Evolutionary conservation across 2,888 invertebrate species (phyloP).

Genomic region (Chironomus riparius): DNA sequence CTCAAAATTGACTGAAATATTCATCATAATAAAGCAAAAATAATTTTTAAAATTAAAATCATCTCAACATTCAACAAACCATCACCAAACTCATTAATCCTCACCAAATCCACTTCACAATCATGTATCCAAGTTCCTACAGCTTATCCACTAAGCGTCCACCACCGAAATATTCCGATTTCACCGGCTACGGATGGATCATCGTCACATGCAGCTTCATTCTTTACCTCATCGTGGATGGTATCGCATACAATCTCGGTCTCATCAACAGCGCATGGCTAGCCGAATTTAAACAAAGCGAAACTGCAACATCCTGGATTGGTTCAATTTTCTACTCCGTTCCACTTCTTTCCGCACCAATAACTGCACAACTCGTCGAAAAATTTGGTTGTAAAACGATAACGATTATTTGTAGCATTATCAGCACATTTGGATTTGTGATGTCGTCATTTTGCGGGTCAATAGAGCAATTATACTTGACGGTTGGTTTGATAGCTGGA

Average conservation of each 20-base stretch:
- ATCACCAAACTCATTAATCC: no score
- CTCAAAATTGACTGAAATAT: no score
- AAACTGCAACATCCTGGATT: slow-evolving; percentile 7
- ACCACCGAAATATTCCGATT: no score
- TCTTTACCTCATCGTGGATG: neutral
- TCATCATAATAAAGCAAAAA: no score
- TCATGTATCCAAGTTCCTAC: no score
- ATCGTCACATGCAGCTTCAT: neutral
- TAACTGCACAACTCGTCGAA: neutral
- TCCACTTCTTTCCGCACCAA: neutral
- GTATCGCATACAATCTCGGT: neutral
- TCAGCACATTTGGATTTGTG: neutral
- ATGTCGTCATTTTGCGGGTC: neutral
- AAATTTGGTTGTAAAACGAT: neutral
- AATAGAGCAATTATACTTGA: neutral
- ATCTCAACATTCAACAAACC: no score
- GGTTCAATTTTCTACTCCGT: slow-evolving; percentile 4
- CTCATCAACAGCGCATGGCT: neutral
- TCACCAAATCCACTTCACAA: no score
- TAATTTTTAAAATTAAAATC: no score
- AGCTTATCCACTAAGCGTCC: no score
- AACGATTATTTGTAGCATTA: neutral
- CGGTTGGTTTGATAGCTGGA: neutral
- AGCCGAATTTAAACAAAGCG: neutral
- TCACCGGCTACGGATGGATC: neutral